A percentile compares a stretch with the other conserved stretches of the same genome.
These are phyloP conservation scores for Papilio gigon DNA, from an alignment of 2,888 invertebrate species.

Conservation along the genomic window DNA sequence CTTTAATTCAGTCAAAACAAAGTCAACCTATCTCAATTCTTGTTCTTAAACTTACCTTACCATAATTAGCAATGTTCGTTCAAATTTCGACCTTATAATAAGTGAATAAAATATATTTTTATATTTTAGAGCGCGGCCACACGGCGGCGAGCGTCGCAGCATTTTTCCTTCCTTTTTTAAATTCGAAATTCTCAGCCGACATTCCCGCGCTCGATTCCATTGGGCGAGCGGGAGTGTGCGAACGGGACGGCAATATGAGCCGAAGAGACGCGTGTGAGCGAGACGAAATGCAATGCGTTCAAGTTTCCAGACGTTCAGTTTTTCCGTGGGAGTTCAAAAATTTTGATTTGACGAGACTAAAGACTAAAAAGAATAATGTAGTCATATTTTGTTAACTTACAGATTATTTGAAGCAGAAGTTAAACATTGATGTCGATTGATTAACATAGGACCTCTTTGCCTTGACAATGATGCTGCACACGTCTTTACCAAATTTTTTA, in stretches of 20 bases:
- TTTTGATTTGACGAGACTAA: conserved; percentile 28
- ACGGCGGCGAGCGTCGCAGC: conserved; percentile 65
- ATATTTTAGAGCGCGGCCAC: not conserved
- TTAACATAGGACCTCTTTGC: too few relatives aligned
- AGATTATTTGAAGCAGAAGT: not conserved
- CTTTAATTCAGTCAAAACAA: conserved; percentile 18
- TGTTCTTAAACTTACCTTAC: conserved; percentile 17
- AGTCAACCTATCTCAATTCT: conserved; percentile 25
- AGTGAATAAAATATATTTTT: conserved; percentile 8
- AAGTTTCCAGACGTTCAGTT: conserved; percentile 35
- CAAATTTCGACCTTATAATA: conserved; percentile 5
- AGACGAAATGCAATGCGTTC: conserved; percentile 14
- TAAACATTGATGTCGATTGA: too few relatives aligned
- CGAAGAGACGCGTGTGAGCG: conserved; percentile 3
- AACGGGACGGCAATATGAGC: conserved; percentile 38
- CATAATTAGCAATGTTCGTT: conserved; percentile 18
- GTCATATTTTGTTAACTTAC: not conserved
- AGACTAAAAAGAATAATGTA: not conserved
- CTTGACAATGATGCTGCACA: too few relatives aligned
- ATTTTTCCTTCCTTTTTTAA: conserved; percentile 68
- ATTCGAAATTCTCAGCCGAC: conserved; percentile 64
- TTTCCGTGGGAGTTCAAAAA: conserved; percentile 36
- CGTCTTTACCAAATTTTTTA: too few relatives aligned
- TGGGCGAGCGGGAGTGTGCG: conserved; percentile 57
- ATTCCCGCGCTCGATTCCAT: conserved; percentile 59